Conservation (phyloP, 2,888 invertebrate genomes). For the Agonopterix subpropinquella region DNA sequence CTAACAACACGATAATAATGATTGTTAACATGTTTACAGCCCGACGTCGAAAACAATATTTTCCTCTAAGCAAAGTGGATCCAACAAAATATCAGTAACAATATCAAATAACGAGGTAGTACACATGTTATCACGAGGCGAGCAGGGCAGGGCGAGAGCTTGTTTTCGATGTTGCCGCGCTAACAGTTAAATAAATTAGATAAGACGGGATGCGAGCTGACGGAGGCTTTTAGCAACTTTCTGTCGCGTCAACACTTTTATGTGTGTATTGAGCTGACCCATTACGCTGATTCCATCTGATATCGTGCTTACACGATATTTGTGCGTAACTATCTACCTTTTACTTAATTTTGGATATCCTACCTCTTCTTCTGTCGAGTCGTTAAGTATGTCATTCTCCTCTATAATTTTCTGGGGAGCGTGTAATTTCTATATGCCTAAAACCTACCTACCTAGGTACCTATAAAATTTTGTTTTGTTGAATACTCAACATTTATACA, state of each 20-base stretch:
- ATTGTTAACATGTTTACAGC: too few species aligned
- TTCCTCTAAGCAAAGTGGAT: slow-evolving; percentile 3
- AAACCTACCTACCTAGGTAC: too few species aligned
- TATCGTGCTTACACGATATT: slow-evolving; percentile 2
- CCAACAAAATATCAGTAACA: slow-evolving; percentile 2
- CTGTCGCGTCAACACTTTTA: slow-evolving; percentile 54
- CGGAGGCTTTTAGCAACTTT: slow-evolving; percentile 55
- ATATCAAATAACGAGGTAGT: slow-evolving; percentile 7
- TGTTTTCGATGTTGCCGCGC: slow-evolving; percentile 47
- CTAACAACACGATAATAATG: too few species aligned
- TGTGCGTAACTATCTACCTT: neutral
- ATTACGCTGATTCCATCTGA: slow-evolving; percentile 25
- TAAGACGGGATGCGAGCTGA: slow-evolving; percentile 50
- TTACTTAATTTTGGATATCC: too few species aligned
- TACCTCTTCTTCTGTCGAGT: too few species aligned
- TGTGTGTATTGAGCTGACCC: slow-evolving; percentile 36
- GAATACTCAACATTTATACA: too few species aligned
- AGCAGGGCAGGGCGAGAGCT: slow-evolving; percentile 13
- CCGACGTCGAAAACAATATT: neutral
- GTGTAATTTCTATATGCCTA: too few species aligned
- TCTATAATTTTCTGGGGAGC: too few species aligned
- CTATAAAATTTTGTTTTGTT: too few species aligned
- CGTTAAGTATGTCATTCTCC: too few species aligned
- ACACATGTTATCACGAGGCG: slow-evolving; percentile 6
- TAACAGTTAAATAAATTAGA: slow-evolving; percentile 65